phyloP scores from a whole-genome alignment of 2,888 invertebrate genomes.

The Mesorhabditis sp. region DNA sequence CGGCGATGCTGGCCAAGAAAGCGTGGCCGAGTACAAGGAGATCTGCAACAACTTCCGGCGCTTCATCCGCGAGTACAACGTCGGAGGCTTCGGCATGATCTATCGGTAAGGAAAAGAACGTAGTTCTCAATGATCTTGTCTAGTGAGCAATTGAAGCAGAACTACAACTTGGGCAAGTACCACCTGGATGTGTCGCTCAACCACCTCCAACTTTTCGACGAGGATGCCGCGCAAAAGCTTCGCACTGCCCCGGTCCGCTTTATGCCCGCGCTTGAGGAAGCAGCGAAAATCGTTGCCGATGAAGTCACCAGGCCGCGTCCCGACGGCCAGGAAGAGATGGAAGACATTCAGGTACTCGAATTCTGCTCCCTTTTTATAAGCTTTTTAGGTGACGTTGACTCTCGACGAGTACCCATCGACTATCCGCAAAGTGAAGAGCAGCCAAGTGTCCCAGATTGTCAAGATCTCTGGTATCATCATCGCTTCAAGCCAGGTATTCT shows the following conservation, averaged over 20 bases:
- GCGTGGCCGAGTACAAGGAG: conserved; percentile 52
- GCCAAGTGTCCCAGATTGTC: conserved; percentile 84
- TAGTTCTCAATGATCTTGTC: neutral
- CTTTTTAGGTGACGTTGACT: conserved; percentile 30
- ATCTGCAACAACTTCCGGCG: conserved; percentile 88
- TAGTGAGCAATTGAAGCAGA: conserved; percentile 86
- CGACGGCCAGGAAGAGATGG: conserved; percentile 80
- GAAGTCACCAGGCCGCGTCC: conserved; percentile 89
- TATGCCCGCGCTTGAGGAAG: conserved; percentile 85
- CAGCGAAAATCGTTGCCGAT: conserved; percentile 91
- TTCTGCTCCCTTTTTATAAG: neutral
- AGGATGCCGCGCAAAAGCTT: conserved; percentile 79
- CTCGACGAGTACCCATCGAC: conserved; percentile 46
- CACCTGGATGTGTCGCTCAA: conserved; percentile 87
- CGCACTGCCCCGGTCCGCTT: conserved; percentile 88
- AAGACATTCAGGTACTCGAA: conserved; percentile 81
- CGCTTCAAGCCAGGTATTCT: conserved; percentile 73
- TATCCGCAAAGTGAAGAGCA: conserved; percentile 69
- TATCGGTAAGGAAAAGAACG: conserved; percentile 73
- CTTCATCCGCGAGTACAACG: conserved; percentile 88
- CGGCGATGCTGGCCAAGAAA: conserved; percentile 49
- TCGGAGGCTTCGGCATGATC: conserved; percentile 90
- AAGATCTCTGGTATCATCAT: conserved; percentile 94
- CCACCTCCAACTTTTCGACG: conserved; percentile 86
- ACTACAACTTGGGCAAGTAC: conserved; percentile 83